Base-by-base conservation (phyloP, 2,888 invertebrate species). In the Arctia plantaginis region DNA sequence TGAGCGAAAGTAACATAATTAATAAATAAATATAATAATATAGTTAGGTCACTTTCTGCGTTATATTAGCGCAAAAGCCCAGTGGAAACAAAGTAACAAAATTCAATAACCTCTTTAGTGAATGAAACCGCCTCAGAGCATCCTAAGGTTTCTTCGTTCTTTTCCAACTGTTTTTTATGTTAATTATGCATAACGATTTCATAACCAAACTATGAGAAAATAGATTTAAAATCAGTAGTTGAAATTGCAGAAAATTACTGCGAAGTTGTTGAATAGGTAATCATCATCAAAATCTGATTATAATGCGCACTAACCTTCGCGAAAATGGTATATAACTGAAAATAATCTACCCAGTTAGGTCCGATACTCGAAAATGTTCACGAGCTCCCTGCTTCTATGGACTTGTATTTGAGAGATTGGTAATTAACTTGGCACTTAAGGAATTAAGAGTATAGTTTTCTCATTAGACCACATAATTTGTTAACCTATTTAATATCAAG, bases 271-370 rank as follows among this genome's bases (percentile, higher is more conserved):
- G 44, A 64, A n/a, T 66, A 66, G 65, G 64, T 62, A 70, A 70
- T 70, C 64, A 70, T 70, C 70, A 70, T 70, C 20, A 70, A 30
- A 55, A 10, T 44, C 1, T 62, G n/a, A 30, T n/a, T n/a, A 64
- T 44, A 70, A 39, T 35, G 3, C 2, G 59, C 41, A n/a, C 15
- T 44, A 33, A 64, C 70, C 70, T 70, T 70, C 62, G 23, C 8
- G 33, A 33, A 39, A 64, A 64, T 15, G 23, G 23, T 39, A 33
- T 30, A 47, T n/a, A 66, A 35, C 23, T 39, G n/a, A 23, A n/a
- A 39, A 35, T 35, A 13, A 35, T 7, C 23, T 3, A 65, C 27
- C 10, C 3, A 12, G 3, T 23, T 13, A 23, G 39, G 35, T 39
- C 20, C 13, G 23, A 23, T 65, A 10, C 12, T 35, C n/a, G 23